phyloP scores from a whole-genome alignment of 2,888 invertebrate species.

The Platerodrilus igneus region DNA sequence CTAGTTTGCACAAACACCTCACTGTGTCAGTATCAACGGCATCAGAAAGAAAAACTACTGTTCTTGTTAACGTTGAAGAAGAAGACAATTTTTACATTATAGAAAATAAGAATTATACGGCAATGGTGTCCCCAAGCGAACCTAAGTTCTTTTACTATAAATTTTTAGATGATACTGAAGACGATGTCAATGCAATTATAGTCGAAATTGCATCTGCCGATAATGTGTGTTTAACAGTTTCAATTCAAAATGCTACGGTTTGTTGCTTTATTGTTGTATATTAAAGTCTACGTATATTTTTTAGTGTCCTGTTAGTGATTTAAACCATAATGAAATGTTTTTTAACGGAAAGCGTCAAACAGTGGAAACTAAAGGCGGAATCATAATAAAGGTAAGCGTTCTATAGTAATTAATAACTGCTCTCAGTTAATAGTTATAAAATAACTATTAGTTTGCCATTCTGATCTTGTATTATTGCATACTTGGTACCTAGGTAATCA shows the following conservation, averaged over 20 bases:
- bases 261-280: no score
- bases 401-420: conserved; percentile 24
- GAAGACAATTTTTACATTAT: conserved; percentile 54
- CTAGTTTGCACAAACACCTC: not conserved
- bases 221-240: conserved; percentile 69
- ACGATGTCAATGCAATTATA: conserved; percentile 49
- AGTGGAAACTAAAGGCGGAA: conserved; percentile 69
- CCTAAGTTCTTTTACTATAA: conserved; percentile 59
- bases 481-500: no score
- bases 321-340: conserved; percentile 67
- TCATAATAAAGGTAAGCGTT: conserved; percentile 64
- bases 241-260: conserved; percentile 71
- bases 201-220: conserved; percentile 62
- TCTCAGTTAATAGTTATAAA: no score
- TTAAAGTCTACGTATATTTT: conserved; percentile 32
- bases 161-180: conserved; percentile 49
- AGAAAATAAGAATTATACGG: conserved; percentile 40
- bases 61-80: conserved; percentile 53
- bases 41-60: conserved; percentile 51
- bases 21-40: conserved; percentile 61
- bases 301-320: conserved; percentile 81
- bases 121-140: conserved; percentile 42
- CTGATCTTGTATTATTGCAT: no score
- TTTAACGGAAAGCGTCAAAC: conserved; percentile 72
- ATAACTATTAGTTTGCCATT: no score